Conservation (phyloP, 1,140 invertebrate species). For the Zophobas atratus region DNA sequence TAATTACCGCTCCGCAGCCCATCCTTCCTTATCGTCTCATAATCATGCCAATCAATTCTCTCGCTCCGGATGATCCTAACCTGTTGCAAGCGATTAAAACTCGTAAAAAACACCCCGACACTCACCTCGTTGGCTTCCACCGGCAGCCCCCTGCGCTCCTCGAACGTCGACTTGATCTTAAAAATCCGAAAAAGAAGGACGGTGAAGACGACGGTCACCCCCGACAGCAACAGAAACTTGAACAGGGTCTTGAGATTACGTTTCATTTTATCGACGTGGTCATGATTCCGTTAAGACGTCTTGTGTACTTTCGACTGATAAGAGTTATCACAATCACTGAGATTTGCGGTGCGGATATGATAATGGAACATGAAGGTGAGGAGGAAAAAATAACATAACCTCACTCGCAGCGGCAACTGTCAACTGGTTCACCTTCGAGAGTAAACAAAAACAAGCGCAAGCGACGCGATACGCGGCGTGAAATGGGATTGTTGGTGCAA, state of each 20-base stretch:
- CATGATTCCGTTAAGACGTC: slow-evolving; percentile 8
- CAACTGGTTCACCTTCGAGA: slow-evolving; percentile 27
- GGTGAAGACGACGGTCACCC: slow-evolving; percentile 61
- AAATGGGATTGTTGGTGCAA: slow-evolving; percentile 12
- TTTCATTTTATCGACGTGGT: slow-evolving; percentile 59
- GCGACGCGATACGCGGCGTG: background rate
- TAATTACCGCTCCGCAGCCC: slow-evolving; percentile 73
- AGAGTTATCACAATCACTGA: background rate
- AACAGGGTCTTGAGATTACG: slow-evolving; percentile 64
- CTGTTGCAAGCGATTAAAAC: background rate
- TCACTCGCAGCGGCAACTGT: slow-evolving; percentile 22
- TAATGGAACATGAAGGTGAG: slow-evolving; percentile 24
- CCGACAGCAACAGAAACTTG: slow-evolving; percentile 64
- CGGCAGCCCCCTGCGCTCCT: slow-evolving; percentile 23
- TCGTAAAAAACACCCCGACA: background rate
- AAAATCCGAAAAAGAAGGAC: slow-evolving; percentile 63
- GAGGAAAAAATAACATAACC: slow-evolving; percentile 25
- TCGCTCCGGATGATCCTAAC: slow-evolving; percentile 61
- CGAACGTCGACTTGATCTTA: slow-evolving; percentile 44
- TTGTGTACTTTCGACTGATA: slow-evolving; percentile 15
- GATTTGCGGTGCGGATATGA: background rate
- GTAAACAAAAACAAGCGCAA: slow-evolving; percentile 39
- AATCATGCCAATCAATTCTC: slow-evolving; percentile 91
- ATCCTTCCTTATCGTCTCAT: slow-evolving; percentile 81
- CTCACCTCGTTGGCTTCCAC: slow-evolving; percentile 2